Percentiles rank a stretch among this genome's conserved stretches.
phyloP scores from a whole-genome alignment of 1,140 invertebrate species.

The Brevipalpus yothersi region DNA sequence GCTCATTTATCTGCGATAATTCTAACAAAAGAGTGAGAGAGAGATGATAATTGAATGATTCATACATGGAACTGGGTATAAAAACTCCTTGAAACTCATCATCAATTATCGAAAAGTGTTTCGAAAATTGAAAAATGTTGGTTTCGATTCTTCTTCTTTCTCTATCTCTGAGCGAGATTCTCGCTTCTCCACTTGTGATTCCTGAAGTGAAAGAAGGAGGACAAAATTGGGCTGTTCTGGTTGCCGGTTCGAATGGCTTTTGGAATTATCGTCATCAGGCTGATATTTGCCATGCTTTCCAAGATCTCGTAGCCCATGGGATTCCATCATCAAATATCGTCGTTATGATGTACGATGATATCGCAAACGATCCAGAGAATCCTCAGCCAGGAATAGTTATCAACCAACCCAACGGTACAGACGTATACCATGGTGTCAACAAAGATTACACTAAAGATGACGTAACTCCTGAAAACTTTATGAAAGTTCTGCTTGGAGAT shows the following conservation, averaged over 20 bases:
- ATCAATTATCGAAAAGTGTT: too few species aligned
- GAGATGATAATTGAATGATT: too few species aligned
- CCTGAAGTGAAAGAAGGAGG: too few species aligned
- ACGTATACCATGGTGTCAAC: conserved; percentile 31
- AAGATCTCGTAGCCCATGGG: conserved; percentile 29
- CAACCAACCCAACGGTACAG: conserved; percentile 29
- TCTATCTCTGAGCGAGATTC: too few species aligned
- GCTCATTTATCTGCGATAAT: too few species aligned
- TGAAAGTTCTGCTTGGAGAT: conserved; percentile 29
- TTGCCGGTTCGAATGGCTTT: conserved; percentile 24
- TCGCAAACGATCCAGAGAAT: conserved; percentile 29
- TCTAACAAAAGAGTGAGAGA: too few species aligned
- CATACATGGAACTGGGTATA: too few species aligned
- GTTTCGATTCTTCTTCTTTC: too few species aligned
- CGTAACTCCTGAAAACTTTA: conserved; percentile 25
- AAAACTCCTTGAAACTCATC: too few species aligned
- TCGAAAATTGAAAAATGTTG: too few species aligned
- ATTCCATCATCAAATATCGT: conserved; percentile 32
- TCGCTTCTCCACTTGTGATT: too few species aligned
- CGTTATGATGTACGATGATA: conserved; percentile 38
- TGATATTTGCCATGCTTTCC: conserved; percentile 35
- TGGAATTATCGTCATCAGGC: conserved; percentile 40
- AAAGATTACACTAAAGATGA: conserved; percentile 29
- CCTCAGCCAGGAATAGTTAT: conserved; percentile 31
- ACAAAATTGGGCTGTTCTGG: not conserved